A percentile compares a stretch with the other conserved stretches of the same genome.
phyloP scores from a whole-genome alignment of 2,113 vertebrate species.

The Cynopterus brachyotis region DNA sequence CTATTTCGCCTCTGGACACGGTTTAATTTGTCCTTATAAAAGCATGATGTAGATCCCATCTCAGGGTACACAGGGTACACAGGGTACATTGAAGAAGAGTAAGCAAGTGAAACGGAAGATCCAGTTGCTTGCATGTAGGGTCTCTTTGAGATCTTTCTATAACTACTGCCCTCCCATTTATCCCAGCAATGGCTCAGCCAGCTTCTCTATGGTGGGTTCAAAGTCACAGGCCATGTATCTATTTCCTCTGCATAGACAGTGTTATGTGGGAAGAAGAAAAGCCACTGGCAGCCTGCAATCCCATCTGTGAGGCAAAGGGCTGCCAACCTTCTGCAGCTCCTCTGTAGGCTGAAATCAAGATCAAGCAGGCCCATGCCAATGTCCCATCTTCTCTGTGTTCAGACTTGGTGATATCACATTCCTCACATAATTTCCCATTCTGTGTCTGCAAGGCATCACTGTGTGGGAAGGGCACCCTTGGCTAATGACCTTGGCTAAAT shows the following conservation, averaged over 20 bases:
- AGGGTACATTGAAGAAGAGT: not conserved
- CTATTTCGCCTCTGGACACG: not conserved
- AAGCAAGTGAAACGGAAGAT: not conserved
- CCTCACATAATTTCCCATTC: constrained; percentile 70
- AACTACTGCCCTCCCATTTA: rapidly evolving
- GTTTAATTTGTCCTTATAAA: not conserved
- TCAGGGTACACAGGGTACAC: not conserved
- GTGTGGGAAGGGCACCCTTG: constrained; percentile 59
- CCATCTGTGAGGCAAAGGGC: constrained; percentile 5
- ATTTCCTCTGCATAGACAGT: not conserved
- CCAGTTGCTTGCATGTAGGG: not conserved
- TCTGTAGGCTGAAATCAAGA: constrained; percentile 38
- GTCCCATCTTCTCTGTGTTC: constrained; percentile 58
- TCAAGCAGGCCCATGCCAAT: constrained; percentile 52
- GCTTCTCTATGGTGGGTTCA: not conserved
- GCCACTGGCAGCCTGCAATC: not conserved
- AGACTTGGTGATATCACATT: constrained; percentile 79
- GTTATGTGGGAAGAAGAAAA: not conserved
- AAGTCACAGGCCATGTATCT: not conserved
- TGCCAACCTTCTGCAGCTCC: constrained; percentile 52
- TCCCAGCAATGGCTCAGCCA: not conserved
- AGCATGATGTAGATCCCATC: not conserved
- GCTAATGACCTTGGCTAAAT: constrained; percentile 56
- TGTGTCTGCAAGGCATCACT: constrained; percentile 62
- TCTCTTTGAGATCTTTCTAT: not conserved